phyloP scores from a whole-genome alignment of 2,888 invertebrate species.

The Molanna angustata region DNA sequence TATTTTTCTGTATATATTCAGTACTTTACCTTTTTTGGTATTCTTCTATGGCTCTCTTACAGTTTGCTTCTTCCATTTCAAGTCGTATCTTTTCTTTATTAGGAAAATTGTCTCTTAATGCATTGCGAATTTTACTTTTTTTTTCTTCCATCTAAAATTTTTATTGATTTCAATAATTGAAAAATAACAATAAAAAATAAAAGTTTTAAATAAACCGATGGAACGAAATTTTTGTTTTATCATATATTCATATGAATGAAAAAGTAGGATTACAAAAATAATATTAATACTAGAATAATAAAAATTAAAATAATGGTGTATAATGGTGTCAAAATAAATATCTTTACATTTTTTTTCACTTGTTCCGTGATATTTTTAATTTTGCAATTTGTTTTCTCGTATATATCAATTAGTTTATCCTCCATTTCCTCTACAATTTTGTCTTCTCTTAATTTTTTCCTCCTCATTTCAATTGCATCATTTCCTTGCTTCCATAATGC shows the following conservation, averaged over 20 bases:
- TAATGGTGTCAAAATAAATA: too few relatives aligned
- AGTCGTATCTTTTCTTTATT: conserved; percentile 8
- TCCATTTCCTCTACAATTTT: conserved; percentile 39
- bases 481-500: conserved; percentile 37
- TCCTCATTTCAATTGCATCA: conserved; percentile 39
- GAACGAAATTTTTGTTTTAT: too few relatives aligned
- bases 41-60: conserved; percentile 22
- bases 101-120: conserved; percentile 9
- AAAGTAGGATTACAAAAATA: too few relatives aligned
- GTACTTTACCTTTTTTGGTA: conserved; percentile 13
- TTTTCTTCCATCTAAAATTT: conserved; percentile 19
- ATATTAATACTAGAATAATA: too few relatives aligned
- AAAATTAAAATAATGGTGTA: background rate
- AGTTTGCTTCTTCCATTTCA: conserved; percentile 22
- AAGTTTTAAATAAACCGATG: too few relatives aligned
- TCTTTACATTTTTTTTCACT: conserved; percentile 41
- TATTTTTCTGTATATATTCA: too few relatives aligned
- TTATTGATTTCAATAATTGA: too few relatives aligned
- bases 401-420: conserved; percentile 46
- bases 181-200: too few relatives aligned
- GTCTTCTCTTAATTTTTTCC: conserved; percentile 44
- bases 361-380: conserved; percentile 44
- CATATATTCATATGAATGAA: too few relatives aligned
- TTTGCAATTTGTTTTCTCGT: conserved; percentile 44
- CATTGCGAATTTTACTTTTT: conserved; percentile 15